phyloP scores from a whole-genome alignment of 2,888 invertebrate genomes.

The Nineta flava region DNA sequence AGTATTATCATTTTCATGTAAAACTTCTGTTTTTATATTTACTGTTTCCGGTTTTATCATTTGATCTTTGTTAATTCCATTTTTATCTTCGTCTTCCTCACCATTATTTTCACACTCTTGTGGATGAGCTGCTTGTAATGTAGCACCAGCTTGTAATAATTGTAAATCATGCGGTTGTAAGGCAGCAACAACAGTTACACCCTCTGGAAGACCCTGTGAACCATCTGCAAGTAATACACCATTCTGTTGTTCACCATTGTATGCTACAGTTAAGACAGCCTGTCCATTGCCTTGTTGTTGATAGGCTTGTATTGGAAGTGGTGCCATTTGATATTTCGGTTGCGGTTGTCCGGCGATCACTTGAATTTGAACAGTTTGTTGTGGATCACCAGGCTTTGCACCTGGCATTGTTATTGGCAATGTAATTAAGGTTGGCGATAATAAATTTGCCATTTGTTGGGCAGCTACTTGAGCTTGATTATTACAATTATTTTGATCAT shows the following conservation, averaged over 20 bases:
- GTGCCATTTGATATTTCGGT: constrained; percentile 56
- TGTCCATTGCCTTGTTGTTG: constrained; percentile 40
- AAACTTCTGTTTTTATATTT: constrained; percentile 24
- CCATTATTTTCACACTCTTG: constrained; percentile 3
- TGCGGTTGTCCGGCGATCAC: constrained; percentile 24
- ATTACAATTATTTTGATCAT: constrained; percentile 16
- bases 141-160: constrained; percentile 27
- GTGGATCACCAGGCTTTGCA: constrained; percentile 56
- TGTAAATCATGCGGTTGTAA: constrained; percentile 56
- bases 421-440: constrained; percentile 53
- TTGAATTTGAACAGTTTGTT: constrained; percentile 65
- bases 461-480: constrained; percentile 12
- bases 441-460: constrained; percentile 19
- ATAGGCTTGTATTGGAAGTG: constrained; percentile 60
- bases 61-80: constrained; percentile 25
- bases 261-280: constrained; percentile 59
- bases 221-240: constrained; percentile 24
- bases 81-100: constrained; percentile 18
- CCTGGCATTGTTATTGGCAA: constrained; percentile 64
- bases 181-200: constrained; percentile 50
- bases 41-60: constrained; percentile 29
- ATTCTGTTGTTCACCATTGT: constrained; percentile 42
- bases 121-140: constrained; percentile 6
- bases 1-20: constrained; percentile 22
- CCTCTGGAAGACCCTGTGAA: constrained; percentile 37